Evolutionary conservation across 2,113 vertebrate genomes (phyloP).

Genomic region (Aldabrachelys gigantea): DNA sequence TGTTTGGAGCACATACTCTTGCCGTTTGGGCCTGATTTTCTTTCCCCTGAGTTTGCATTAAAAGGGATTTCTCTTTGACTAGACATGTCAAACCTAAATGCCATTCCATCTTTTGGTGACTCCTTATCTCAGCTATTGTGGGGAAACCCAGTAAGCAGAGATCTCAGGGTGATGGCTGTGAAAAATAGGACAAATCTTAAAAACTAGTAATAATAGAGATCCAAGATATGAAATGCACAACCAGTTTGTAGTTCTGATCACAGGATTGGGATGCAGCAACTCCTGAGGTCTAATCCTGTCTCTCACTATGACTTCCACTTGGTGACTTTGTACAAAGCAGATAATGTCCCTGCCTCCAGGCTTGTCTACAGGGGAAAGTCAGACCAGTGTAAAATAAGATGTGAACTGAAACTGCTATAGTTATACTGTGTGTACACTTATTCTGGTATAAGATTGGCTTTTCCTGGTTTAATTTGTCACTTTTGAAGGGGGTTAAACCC

Average conservation of each 20-base stretch:
- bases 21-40: neutral
- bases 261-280: no score
- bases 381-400: no score
- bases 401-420: no score
- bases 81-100: neutral
- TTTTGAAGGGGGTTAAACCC: no score
- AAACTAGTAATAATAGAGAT: neutral
- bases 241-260: neutral
- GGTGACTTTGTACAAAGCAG: no score
- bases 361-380: no score
- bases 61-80: neutral
- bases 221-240: neutral
- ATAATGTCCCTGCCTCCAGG: no score
- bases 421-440: no score
- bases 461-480: no score
- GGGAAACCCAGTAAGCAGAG: neutral
- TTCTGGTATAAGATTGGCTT: no score
- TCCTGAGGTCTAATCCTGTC: no score
- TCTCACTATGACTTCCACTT: no score
- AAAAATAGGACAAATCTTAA: neutral
- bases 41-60: neutral
- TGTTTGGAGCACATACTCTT: neutral
- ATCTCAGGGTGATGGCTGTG: neutral
- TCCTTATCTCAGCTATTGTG: accelerated
- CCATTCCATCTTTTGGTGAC: neutral